Base-by-base conservation (phyloP, 2,888 invertebrate genomes). In the Caenorhabditis plicata region DNA sequence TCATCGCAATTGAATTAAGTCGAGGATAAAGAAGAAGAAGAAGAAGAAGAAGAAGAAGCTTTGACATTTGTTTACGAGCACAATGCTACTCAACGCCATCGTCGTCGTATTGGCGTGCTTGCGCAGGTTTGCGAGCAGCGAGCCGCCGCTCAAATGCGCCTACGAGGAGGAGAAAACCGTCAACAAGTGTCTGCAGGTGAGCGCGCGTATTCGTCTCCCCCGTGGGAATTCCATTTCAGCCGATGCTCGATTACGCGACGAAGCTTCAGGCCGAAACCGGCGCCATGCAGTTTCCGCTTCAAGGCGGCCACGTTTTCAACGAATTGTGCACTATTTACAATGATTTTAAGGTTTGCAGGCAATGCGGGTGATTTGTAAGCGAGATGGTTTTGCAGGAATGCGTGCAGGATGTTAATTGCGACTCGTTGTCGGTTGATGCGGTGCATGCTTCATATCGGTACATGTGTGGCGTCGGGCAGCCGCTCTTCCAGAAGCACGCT, bases 391-490 rank as follows among this genome's bases (percentile, higher is more conserved):
- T 73, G 49, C 31, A 77, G 77, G 55, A 61, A 3, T 78, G 79
- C 48, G 71, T 73, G 9, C 41, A 57, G 2, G 42, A 46, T 2
- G 45, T 77, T 19, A 41, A 53, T 0, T 79, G 79, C 46, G 68
- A 71, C 35, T 71, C 71, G 8, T 39, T 80, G 11, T 78, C 79
- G 1, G 64, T 77, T 9, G 70, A 74, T 17, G 79, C 79, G 4
- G 77, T 79, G 0, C 75, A 77, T 22, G 80, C 80, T 11, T 67
- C 67, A 29, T 80, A 80, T 47, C 76, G 77, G 13, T 77, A 70
- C 49, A 77, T 74, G 75, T 80, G 80, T 46, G 78, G 80, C 22
- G 52, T 61, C 1, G 80, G 80, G 2, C 68, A 74, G 55, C 58
- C 64, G 5, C 48, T 71, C 13, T 80, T 80, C 50, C 71, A 77